Evolutionary conservation across 1,140 invertebrate species (phyloP).

Genomic region (Solen grandis): DNA sequence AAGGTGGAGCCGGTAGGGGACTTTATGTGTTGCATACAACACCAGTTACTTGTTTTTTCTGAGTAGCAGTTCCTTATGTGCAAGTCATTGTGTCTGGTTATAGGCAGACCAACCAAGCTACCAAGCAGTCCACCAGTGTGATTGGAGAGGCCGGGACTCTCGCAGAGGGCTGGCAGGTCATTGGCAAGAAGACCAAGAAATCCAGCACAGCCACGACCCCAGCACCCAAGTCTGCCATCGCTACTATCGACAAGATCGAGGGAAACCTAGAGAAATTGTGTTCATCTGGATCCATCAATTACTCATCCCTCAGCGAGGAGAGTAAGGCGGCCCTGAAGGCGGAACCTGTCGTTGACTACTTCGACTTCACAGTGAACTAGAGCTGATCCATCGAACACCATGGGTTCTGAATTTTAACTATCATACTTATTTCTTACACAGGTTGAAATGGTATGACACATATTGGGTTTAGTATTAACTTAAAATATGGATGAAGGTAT

Average conservation of each 20-base stretch:
- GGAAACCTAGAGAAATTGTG: constrained; percentile 24
- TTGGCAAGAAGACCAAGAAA: constrained; percentile 46
- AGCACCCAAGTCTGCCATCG: constrained; percentile 28
- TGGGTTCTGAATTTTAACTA: too few relatives aligned
- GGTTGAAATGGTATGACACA: too few relatives aligned
- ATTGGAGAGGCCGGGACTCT: neutral
- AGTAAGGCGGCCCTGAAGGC: constrained; percentile 47
- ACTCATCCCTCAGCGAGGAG: constrained; percentile 11
- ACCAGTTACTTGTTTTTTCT: too few relatives aligned
- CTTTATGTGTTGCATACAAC: too few relatives aligned
- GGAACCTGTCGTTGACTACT: constrained; percentile 67
- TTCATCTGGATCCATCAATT: constrained; percentile 20
- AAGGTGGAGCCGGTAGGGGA: too few relatives aligned
- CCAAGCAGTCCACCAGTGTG: constrained; percentile 43
- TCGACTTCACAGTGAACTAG: constrained; percentile 68
- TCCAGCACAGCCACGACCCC: neutral
- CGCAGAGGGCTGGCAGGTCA: constrained; percentile 52
- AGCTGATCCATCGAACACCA: too few relatives aligned
- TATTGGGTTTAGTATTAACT: too few relatives aligned
- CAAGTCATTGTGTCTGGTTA: too few relatives aligned
- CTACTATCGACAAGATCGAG: constrained; percentile 48
- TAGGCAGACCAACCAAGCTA: constrained; percentile 32
- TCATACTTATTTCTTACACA: too few relatives aligned
- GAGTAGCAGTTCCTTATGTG: too few relatives aligned
- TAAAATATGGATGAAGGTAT: too few relatives aligned